Base-by-base conservation (phyloP, 1,140 invertebrate genomes). In the Phenacoccus solenopsis region DNA sequence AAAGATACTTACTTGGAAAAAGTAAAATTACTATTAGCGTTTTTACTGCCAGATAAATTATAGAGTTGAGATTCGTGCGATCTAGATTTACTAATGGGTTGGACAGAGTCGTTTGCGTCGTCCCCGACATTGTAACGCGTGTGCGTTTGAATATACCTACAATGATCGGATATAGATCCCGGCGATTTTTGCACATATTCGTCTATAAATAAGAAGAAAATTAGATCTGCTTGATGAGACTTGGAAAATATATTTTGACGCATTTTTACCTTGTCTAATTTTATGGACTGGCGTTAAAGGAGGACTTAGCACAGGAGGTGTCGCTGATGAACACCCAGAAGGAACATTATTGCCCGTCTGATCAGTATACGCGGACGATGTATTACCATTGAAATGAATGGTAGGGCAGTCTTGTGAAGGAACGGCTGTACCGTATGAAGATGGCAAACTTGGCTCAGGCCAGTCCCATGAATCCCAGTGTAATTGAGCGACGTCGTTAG, bases 391-490 rank as follows among this genome's bases (percentile, higher is more conserved):
- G 30, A 69, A 71, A 69, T 69, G 71, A 32, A 57, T 71, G 38
- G 28, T 32, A 71, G 68, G 71, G 35, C 28, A 25, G 69, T 69
- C 69, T 38, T 68, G 68, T 16, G 35, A 13, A 64, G 22, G 28
- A 59, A 25, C 68, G 1, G 71, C 61, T 24, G 68, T 49, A 49
- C 5, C 38, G 20, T 49, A 71, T 24, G 70, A 71, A 32, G 70
- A 67, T 38, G 70, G 59, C 32, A 68, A 67, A 35, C 70, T 67
- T 69, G 68, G 70, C 20, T 68, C 67, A 59, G 70, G 84, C 16
- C 84, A 78, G 78, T 95, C 91, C 92, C 92, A 96, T 0, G 92
- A 94, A 79, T 94, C 93, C 94, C 94, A 96, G 78, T 92, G 93
- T 70, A 97, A 82, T 67, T 67, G 28, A 4, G 30, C 20, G 9